Evolutionary conservation across 2,113 vertebrate genomes (phyloP).

Genomic region (Stictonetta naevosa): DNA sequence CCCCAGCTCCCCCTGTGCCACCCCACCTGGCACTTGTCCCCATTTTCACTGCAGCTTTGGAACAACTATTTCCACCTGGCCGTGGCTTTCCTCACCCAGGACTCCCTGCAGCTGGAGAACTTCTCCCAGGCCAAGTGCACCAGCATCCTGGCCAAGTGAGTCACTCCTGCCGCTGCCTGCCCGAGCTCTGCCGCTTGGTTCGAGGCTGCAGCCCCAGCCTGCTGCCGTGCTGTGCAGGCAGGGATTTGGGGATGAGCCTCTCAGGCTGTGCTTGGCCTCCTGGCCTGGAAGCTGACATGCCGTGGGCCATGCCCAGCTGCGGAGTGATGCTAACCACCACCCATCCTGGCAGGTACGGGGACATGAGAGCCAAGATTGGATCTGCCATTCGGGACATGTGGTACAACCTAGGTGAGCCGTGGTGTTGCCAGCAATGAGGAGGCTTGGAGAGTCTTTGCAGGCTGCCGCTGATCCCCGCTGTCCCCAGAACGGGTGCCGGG

Average conservation of each 20-base stretch:
- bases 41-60: conserved; percentile 26
- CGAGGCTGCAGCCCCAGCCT: neutral
- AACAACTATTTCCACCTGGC: conserved; percentile 73
- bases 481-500: neutral
- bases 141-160: conserved; percentile 62
- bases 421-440: fast-evolving
- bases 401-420: conserved; percentile 63
- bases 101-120: conserved; percentile 70
- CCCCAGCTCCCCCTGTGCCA: neutral
- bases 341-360: conserved; percentile 16
- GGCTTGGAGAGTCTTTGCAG: too few relatives aligned
- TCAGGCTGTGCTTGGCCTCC: neutral
- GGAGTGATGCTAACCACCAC: fast-evolving
- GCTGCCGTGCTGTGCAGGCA: neutral
- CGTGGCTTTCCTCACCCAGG: conserved; percentile 73
- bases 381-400: conserved; percentile 69
- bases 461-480: fast-evolving
- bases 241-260: neutral
- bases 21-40: neutral
- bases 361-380: conserved; percentile 59
- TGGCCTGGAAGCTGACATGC: neutral
- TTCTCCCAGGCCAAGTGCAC: conserved; percentile 61
- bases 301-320: neutral
- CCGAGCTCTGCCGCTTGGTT: neutral
- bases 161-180: fast-evolving